Percentiles rank a stretch among this genome's conserved stretches.
Evolutionary conservation across 2,113 vertebrate species (phyloP).

Genomic region (Cervus canadensis): DNA sequence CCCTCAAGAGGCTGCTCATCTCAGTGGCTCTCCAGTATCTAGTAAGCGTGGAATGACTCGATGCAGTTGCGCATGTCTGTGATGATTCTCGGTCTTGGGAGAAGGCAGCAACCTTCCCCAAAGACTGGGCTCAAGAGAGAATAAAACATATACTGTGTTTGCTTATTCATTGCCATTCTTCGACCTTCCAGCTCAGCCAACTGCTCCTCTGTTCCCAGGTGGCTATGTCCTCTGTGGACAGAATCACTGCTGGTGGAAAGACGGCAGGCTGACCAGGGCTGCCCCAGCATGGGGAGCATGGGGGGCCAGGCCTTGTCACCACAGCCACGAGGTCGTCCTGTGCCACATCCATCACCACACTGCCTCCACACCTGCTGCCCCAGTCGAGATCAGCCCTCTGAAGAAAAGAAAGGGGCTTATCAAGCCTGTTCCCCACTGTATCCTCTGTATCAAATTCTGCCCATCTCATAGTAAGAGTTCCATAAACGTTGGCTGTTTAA

Average conservation of each 20-base stretch:
- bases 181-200: neutral
- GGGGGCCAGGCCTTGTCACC: accelerated
- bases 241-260: neutral
- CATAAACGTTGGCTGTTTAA: neutral
- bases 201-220: too few relatives aligned
- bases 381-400: neutral
- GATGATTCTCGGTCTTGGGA: neutral
- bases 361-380: neutral
- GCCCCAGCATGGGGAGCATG: neutral
- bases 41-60: neutral
- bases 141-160: neutral
- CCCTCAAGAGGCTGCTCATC: neutral
- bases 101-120: neutral
- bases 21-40: neutral
- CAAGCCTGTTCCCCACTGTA: neutral
- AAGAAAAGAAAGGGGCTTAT: neutral
- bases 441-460: neutral
- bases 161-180: neutral
- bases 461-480: neutral
- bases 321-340: accelerated
- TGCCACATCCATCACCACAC: accelerated
- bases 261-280: neutral
- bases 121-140: neutral
- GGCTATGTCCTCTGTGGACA: neutral
- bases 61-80: neutral